These are phyloP conservation scores for Drosophila helvetica DNA, from an alignment of 2,888 invertebrate genomes.

Conservation along the genomic window DNA sequence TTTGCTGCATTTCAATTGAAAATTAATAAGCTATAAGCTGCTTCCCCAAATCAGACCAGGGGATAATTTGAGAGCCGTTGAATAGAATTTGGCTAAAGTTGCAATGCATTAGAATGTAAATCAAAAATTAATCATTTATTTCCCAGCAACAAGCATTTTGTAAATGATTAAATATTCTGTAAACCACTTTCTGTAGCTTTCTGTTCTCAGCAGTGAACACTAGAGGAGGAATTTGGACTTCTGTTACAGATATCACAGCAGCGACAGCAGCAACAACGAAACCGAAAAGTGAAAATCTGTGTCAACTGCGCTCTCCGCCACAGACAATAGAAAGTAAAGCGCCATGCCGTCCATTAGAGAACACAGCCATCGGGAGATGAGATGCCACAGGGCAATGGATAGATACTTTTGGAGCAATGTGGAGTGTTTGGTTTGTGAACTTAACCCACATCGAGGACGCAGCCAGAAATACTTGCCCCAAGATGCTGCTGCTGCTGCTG, in stretches of 20 bases:
- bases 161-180: conserved; percentile 7
- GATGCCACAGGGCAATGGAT: conserved; percentile 58
- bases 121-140: not conserved
- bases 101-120: not conserved
- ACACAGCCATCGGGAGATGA: conserved; percentile 43
- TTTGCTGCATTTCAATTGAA: conserved; percentile 50
- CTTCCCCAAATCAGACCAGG: conserved; percentile 2
- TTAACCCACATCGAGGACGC: conserved; percentile 61
- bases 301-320: conserved; percentile 48
- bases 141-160: not conserved
- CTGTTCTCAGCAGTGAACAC: conserved; percentile 14
- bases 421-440: conserved; percentile 67
- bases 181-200: not conserved
- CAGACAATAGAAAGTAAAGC: conserved; percentile 72
- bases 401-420: conserved; percentile 55
- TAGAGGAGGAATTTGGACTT: conserved; percentile 15
- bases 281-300: conserved; percentile 47
- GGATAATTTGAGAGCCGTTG: not conserved
- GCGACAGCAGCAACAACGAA: conserved; percentile 22
- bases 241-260: conserved; percentile 19
- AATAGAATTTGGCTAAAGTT: not conserved
- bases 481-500: conserved; percentile 9
- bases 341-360: conserved; percentile 62
- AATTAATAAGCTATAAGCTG: conserved; percentile 66
- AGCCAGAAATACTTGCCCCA: conserved; percentile 10